Base-by-base conservation (phyloP, 2,113 vertebrate species). In the Machaerirhynchus nigripectus region DNA sequence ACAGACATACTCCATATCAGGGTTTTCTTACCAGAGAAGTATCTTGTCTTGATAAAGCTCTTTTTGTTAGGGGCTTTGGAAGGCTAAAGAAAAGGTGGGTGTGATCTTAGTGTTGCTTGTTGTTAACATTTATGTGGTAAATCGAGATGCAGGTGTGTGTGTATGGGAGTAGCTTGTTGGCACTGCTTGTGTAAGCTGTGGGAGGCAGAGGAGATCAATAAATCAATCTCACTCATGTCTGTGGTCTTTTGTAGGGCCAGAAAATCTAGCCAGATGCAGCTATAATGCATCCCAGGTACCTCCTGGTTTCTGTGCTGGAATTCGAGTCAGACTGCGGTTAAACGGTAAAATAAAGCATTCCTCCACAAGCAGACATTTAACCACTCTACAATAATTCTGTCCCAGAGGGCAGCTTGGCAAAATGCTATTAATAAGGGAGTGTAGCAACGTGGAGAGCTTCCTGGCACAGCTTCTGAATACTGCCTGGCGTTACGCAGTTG, bases 381-480 rank as follows among this genome's bases (percentile, higher is more conserved):
- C 94, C 80, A 94, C 93, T 78, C 26, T 15, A 87, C 68, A 91
- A 75, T 71, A 91, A 91, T 82, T 91, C 84, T 84, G 44, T 94
- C 95, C 93, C 95, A 91, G 84, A 93, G 89, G 87, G 84, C 49
- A 96, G 57, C 87, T 94, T 95, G 81, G 94, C 84, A 93, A 84
- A 96, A 87, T 69, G 67, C 53, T 95, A 79, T 93, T 95, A 91
- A 91, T 95, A 59, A 96, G 93, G 60, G 52, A 95, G 80, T 46
- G n/a, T 40, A 94, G 74, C 70, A 91, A 91, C 39, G 4, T 69
- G 49, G 84, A 95, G 91, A 95, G 70, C 81, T 89, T 94, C 84
- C 87, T 96, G 93, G 95, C 91, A 89, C 37, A 33, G 77, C 61
- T 96, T 95, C 87, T 87, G 77, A 87, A 93, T 82, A 1, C 57